Evolutionary conservation across 1,140 invertebrate species (phyloP), one percentile per base, ranked within the genome.

Genomic region (Formica selysi): DNA sequence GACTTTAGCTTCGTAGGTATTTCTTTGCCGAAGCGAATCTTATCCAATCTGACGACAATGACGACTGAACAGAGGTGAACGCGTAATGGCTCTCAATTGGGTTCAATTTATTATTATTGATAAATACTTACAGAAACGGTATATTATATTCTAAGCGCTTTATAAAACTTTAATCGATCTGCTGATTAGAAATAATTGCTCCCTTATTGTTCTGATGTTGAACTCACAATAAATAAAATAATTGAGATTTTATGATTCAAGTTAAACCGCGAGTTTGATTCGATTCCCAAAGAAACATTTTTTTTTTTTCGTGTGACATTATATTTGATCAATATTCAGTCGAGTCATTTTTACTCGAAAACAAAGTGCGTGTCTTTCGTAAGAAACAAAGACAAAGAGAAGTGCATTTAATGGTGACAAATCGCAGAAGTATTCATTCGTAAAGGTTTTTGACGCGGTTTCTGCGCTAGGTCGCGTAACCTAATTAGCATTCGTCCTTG

Each of bases 141-240:
- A 41, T 29, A 41, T 59, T 73, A 83, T 83, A 57, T 5, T 65
- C 10, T 26, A 29, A 32, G 13, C 4, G 11, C 16, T 38, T 61
- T 38, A 73, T 74, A 11, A 32, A 32, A 68, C n/a, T 65, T 19
- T 51, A 57, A 79, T 90, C 79, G 54, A 87, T 90, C 78, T 74
- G 65, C 54, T 73, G 59, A 84, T 79, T 38, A 11, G 44, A 67
- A 79, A 64, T 32, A 74, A 84, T 51, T n/a, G 22, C 36, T 48
- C 16, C 29, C 29, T 57, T 38, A n/a, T 11, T 38, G 22, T 59
- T 48, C 22, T 59, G 19, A 80, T 26, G 32, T 38, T 80, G n/a
- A 5, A 10, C 16, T 79, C 8, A 0, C 10, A 36, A 57, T 73
- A 6, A 48, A 48, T 5, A 4, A 36, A 26, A 73, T 61, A 59